Base-by-base conservation (phyloP, 1,140 invertebrate genomes). In the Elysia chlorotica region DNA sequence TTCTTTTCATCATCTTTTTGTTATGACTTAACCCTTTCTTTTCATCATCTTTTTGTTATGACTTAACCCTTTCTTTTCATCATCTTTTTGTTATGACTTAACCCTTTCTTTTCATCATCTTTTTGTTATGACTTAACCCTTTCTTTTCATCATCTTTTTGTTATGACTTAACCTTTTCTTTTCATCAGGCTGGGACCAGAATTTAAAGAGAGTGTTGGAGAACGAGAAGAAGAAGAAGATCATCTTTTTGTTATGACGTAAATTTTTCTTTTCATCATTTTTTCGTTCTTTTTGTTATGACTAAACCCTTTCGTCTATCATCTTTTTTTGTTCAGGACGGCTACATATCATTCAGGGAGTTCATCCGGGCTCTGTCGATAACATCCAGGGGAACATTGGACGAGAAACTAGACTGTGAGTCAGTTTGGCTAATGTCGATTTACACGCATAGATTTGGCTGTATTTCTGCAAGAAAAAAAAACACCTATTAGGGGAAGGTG, bases 321-420 rank as follows among this genome's bases (percentile, higher is more conserved):
- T 10, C 6, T 57, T 48, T 48, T 41, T 28, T 31, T 56, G 21
- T 54, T 6, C 65, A 86, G 83, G 82, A 84, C 76, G 85, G 83
- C 31, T 81, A 76, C 33, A 87, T 87, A 35, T 81, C 82, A n/a
- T 87, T 87, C 71, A 79, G 79, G 41, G 86, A 87, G 57, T 87
- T 87, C 69, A 85, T 87, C 35, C 78, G 74, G 69, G 86, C 85
- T 25, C 73, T 87, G 54, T 86, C 84, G 25, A 80, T 88, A 3
- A 87, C 87, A 19, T 86, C 85, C 2, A 73, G 96, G 67, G 96
- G 96, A 6, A 92, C 92, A 2, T 90, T 94, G 1, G 93, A 97
- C 80, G 95, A 97, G 84, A 97, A 97, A 85, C 88, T 97, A 23
- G 82, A 85, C 65, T 87, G 86, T 87, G 78, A 85, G 83, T 84